Evolutionary conservation across 2,888 invertebrate genomes (phyloP).

Genomic region (Leucoma salicis): DNA sequence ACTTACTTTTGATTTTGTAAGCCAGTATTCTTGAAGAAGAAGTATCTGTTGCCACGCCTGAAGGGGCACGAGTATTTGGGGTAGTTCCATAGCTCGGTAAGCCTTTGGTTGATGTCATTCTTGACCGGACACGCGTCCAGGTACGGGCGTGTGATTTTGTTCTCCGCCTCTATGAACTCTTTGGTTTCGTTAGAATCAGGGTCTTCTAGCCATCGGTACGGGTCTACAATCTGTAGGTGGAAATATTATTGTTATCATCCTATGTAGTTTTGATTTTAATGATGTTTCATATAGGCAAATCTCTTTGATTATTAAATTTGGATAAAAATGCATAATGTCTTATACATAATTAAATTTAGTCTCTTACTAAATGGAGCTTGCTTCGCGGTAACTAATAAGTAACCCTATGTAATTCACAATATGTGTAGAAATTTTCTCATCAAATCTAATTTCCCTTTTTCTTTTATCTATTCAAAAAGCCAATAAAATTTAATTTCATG

Average conservation of each 20-base stretch:
- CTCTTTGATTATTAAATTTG: too few relatives aligned
- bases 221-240: conserved; percentile 87
- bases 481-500: too few relatives aligned
- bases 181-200: conserved; percentile 96
- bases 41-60: conserved; percentile 92
- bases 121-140: conserved; percentile 89
- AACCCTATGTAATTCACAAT: too few relatives aligned
- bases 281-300: not conserved
- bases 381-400: too few relatives aligned
- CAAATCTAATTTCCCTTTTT: too few relatives aligned
- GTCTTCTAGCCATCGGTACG: conserved; percentile 98
- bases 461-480: too few relatives aligned
- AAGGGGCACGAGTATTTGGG: conserved; percentile 96
- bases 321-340: too few relatives aligned
- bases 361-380: too few relatives aligned
- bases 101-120: conserved; percentile 87
- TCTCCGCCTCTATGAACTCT: conserved; percentile 94
- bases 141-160: conserved; percentile 93
- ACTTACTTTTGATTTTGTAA: conserved; percentile 96
- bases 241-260: too few relatives aligned
- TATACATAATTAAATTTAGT: too few relatives aligned
- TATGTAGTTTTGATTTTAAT: not conserved
- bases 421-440: too few relatives aligned
- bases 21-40: conserved; percentile 96
- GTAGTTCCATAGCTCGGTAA: conserved; percentile 97